Evolutionary conservation across 1,140 invertebrate species (phyloP).

Genomic region (Phymastichus coffea): DNA sequence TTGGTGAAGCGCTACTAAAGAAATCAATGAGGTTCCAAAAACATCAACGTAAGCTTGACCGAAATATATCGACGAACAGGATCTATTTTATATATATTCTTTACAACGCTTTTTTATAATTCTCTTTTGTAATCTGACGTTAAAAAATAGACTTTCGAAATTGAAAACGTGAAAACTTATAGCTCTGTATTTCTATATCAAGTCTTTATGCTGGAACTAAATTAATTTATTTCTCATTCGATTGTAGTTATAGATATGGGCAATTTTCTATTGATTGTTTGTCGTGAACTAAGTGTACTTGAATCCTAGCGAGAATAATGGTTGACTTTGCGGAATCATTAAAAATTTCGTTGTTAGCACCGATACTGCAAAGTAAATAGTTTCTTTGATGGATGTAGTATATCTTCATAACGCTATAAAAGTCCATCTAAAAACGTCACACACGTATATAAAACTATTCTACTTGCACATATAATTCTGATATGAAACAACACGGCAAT

Average conservation of each 20-base stretch:
- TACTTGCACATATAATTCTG: too few relatives aligned
- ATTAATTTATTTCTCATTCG: neutral
- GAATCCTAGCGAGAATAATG: neutral
- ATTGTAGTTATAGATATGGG: slow-evolving; percentile 10
- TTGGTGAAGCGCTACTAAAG: too few relatives aligned
- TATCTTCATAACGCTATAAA: neutral
- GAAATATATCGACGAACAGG: slow-evolving; percentile 9
- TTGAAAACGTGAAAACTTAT: slow-evolving; percentile 12
- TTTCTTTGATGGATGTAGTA: too few relatives aligned
- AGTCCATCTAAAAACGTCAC: too few relatives aligned
- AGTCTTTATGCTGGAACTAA: slow-evolving; percentile 2
- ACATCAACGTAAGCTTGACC: too few relatives aligned
- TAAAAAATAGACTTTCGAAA: slow-evolving; percentile 30
- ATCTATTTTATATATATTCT: slow-evolving; percentile 19
- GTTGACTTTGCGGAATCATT: slow-evolving; percentile 1
- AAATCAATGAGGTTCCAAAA: too few relatives aligned
- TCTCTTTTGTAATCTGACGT: slow-evolving; percentile 2
- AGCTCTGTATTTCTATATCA: neutral
- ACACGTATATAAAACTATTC: too few relatives aligned
- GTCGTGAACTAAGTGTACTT: neutral
- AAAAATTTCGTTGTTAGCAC: too few relatives aligned
- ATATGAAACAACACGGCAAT: too few relatives aligned
- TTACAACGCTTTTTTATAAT: slow-evolving; percentile 16
- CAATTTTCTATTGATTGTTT: slow-evolving; percentile 14
- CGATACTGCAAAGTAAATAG: too few relatives aligned